These are phyloP conservation scores for Heteractis magnifica DNA, from an alignment of 92 coral and sea anemone genomes.

Conservation along the genomic window DNA sequence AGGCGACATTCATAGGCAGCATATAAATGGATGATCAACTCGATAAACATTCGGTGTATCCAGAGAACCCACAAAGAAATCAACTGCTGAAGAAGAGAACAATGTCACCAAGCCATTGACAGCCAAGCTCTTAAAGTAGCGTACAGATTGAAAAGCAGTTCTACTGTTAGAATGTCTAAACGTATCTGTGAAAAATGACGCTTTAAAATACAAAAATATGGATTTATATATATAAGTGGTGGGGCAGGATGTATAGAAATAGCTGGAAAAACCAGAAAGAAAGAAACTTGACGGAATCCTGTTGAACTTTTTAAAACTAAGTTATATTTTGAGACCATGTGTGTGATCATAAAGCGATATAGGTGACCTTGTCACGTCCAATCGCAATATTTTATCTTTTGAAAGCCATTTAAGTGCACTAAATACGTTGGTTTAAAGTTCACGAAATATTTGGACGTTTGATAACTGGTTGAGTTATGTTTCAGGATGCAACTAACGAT, in stretches of 20 bases:
- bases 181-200: too few relatives aligned
- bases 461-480: background rate
- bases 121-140: background rate
- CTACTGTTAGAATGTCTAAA: too few relatives aligned
- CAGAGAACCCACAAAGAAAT: background rate
- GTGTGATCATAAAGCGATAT: background rate
- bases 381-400: background rate
- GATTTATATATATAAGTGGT: background rate
- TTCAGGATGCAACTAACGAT: background rate
- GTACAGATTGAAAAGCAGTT: background rate
- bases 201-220: too few relatives aligned
- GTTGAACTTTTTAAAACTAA: background rate
- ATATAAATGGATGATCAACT: background rate
- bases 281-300: background rate
- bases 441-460: background rate
- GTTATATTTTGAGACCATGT: background rate
- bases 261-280: background rate
- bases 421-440: background rate
- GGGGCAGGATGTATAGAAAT: background rate
- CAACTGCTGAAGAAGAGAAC: background rate
- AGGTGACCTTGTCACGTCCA: background rate
- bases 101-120: background rate
- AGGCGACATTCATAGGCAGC: background rate
- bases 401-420: background rate
- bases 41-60: background rate